phyloP scores from a whole-genome alignment of 2,797 vertebrate species.

The Discoglossus pictus region DNA sequence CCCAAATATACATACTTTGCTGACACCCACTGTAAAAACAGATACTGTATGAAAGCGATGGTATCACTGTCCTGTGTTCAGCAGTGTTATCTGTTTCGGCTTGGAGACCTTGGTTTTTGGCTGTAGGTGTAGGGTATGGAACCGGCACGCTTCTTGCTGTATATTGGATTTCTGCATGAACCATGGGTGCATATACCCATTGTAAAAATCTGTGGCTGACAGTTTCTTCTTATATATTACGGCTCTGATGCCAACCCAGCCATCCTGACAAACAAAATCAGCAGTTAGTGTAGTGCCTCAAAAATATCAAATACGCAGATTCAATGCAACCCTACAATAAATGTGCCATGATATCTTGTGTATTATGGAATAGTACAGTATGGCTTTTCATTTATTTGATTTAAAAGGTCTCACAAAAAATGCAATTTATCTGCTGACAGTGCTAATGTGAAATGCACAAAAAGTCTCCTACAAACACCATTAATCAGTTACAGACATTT shows the following conservation, averaged over 20 bases:
- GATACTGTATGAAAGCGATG: not conserved
- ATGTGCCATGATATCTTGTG: no score
- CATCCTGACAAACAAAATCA: conserved; percentile 71
- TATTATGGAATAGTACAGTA: no score
- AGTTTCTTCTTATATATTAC: conserved; percentile 84
- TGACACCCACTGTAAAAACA: not conserved
- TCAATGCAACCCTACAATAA: no score
- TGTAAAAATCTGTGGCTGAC: conserved; percentile 90
- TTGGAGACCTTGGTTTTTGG: conserved; percentile 35
- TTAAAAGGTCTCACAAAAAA: no score
- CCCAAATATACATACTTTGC: not conserved
- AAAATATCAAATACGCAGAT: no score
- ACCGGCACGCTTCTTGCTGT: conserved; percentile 63
- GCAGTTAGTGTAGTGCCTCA: not conserved
- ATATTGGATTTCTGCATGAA: conserved; percentile 54
- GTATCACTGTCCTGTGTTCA: not conserved
- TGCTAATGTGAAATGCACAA: no score
- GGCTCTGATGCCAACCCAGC: conserved; percentile 84
- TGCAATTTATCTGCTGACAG: no score
- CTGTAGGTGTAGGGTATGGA: conserved; percentile 73
- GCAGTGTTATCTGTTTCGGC: not conserved
- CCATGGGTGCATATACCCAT: conserved; percentile 87
- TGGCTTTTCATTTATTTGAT: no score
- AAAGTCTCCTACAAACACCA: no score
- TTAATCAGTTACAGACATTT: no score